These are phyloP conservation scores for Hymenopus coronatus DNA, from an alignment of 2,888 invertebrate species.

Conservation along the genomic window DNA sequence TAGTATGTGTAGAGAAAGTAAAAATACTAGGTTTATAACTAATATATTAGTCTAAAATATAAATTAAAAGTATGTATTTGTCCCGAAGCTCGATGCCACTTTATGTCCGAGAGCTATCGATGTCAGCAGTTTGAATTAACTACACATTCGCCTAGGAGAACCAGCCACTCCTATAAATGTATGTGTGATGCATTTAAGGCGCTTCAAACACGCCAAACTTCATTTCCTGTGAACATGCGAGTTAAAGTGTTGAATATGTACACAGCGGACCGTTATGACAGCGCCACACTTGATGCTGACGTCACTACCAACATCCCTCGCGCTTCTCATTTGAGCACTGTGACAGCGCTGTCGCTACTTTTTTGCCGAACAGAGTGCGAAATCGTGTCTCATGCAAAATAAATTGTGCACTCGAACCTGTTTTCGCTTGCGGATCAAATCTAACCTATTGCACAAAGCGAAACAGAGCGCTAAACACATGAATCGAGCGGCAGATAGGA, in stretches of 20 bases:
- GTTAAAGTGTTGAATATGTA: neutral
- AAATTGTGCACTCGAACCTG: neutral
- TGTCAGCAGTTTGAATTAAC: too few relatives aligned
- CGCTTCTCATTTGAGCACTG: neutral
- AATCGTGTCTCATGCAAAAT: neutral
- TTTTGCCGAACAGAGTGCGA: neutral
- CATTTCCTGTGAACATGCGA: neutral
- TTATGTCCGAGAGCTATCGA: too few relatives aligned
- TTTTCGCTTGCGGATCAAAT: neutral
- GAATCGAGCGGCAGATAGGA: neutral
- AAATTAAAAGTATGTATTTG: too few relatives aligned
- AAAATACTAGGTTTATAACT: too few relatives aligned
- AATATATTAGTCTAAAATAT: too few relatives aligned
- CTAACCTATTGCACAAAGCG: neutral
- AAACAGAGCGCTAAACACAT: neutral
- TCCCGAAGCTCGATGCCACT: too few relatives aligned
- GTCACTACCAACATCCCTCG: neutral
- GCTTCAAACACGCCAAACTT: neutral
- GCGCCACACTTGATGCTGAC: neutral
- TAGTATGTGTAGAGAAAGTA: too few relatives aligned
- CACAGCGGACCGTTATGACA: neutral
- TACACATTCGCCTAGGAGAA: too few relatives aligned
- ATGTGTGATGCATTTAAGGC: neutral
- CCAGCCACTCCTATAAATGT: neutral
- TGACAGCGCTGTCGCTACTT: neutral